Conservation (phyloP, 1,140 invertebrate species). For the Lanistes nyassanus region DNA sequence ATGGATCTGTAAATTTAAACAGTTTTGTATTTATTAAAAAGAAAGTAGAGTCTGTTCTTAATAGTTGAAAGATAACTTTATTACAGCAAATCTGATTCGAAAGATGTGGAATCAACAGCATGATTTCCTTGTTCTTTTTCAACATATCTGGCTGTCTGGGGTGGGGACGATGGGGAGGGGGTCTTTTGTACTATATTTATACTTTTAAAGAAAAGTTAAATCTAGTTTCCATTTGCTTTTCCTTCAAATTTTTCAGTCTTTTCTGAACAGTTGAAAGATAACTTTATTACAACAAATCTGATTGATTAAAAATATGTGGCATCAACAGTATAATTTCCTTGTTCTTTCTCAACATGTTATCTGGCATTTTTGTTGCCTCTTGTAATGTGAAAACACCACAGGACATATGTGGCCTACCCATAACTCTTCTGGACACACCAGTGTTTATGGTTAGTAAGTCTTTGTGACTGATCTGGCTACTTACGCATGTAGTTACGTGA, state of each 20-base stretch:
- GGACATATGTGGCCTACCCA: slow-evolving; percentile 59
- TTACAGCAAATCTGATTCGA: too few relatives aligned
- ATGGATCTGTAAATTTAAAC: neutral
- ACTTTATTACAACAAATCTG: too few relatives aligned
- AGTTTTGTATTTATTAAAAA: neutral
- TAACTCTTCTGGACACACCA: slow-evolving; percentile 59
- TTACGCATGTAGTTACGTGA: neutral
- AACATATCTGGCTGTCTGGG: neutral
- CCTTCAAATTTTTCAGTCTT: too few relatives aligned
- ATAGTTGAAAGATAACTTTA: too few relatives aligned
- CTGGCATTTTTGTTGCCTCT: slow-evolving; percentile 8
- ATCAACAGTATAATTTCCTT: too few relatives aligned
- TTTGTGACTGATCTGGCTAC: neutral
- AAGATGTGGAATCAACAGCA: too few relatives aligned
- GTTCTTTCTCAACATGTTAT: neutral
- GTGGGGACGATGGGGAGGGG: too few relatives aligned
- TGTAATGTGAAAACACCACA: slow-evolving; percentile 21
- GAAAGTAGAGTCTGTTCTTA: too few relatives aligned
- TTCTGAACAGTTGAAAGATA: too few relatives aligned
- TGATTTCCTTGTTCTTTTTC: too few relatives aligned
- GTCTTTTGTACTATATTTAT: neutral
- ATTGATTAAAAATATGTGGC: too few relatives aligned
- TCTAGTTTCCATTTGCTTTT: neutral
- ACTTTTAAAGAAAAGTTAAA: neutral
- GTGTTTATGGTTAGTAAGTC: slow-evolving; percentile 61